Evolutionary conservation across 2,797 vertebrate species (phyloP), one percentile per base, ranked within the genome.

Genomic region (Sciaenops ocellatus): DNA sequence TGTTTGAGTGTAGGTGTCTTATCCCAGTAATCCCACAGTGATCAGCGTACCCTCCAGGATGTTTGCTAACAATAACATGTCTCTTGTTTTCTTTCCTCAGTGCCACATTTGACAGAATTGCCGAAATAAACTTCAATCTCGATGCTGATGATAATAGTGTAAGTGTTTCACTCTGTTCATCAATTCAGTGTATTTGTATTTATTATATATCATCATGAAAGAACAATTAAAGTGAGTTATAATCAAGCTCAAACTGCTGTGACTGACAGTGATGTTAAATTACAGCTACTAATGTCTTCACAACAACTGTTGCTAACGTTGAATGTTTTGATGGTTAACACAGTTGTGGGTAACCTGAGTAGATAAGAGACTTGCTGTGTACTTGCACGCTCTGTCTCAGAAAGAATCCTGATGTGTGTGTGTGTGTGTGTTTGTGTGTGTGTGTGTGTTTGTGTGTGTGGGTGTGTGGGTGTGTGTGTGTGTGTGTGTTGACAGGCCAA

Each of bases 41-140:
- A 30, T 28, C 13, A 20, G 7, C 1, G 7, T 11, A 13, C 42
- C 28, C 17, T 54, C 2, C 65, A 47, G 7, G 3, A n/a, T 59
- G 11, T 56, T 34, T 7, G 7, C n/a, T 42, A 8, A 68, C 42
- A 11, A 42, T 18, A 12, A 57, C 34, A 18, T 63, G 2, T 30
- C 28, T 13, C 22, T 55, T n/a, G 0, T 64, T 77, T 12, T 87
- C 41, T 78, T n/a, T 63, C 65, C 30, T 54, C 93, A 99, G 98
- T 6, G 96, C 97, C 78, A 97, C 98, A 0, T 99, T 99, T 22
- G 97, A 99, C 94, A 95, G 98, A 92, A 97, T 99, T 34, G 97
- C 98, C 0, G 98, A 99, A 95, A 99, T 99, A 67, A 98, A 96
- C 95, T 99, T 99, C 95, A 97, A 92, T 85, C 95, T 98, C 3